phyloP scores from a whole-genome alignment of 1,140 invertebrate species.

The Heliconius eleuchia region DNA sequence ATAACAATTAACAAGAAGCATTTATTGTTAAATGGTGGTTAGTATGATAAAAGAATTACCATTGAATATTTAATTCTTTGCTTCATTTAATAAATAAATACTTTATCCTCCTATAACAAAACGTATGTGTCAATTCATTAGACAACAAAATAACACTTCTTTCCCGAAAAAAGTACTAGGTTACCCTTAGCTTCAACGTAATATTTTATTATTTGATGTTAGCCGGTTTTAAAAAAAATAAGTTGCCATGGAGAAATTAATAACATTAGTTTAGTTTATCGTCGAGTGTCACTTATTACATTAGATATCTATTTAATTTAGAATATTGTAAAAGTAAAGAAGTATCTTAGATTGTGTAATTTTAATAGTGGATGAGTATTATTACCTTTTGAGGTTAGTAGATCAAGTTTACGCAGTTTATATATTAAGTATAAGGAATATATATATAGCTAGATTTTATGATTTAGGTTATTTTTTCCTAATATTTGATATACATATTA shows the following conservation, averaged over 20 bases:
- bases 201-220: constrained; percentile 18
- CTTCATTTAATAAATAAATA: constrained; percentile 55
- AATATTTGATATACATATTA: not conserved
- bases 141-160: not conserved
- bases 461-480: not conserved
- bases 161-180: not conserved
- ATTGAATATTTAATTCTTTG: constrained; percentile 55
- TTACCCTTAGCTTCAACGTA: not conserved
- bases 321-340: not conserved
- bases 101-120: constrained; percentile 4
- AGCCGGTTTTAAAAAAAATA: constrained; percentile 33
- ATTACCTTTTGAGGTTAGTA: constrained; percentile 11
- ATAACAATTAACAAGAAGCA: not conserved
- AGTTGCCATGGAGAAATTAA: constrained; percentile 62
- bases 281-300: not conserved
- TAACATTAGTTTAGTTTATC: constrained; percentile 38
- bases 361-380: constrained; percentile 1
- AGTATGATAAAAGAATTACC: constrained; percentile 20
- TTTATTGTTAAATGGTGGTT: not conserved
- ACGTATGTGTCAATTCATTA: not conserved
- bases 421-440: not conserved
- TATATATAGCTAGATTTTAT: not conserved
- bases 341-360: constrained; percentile 19
- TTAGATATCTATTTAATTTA: constrained; percentile 3
- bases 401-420: not conserved